Percentiles rank a stretch among this genome's conserved stretches.
Evolutionary conservation across 2,888 invertebrate species (phyloP).

Genomic region (Spilarctia lutea): DNA sequence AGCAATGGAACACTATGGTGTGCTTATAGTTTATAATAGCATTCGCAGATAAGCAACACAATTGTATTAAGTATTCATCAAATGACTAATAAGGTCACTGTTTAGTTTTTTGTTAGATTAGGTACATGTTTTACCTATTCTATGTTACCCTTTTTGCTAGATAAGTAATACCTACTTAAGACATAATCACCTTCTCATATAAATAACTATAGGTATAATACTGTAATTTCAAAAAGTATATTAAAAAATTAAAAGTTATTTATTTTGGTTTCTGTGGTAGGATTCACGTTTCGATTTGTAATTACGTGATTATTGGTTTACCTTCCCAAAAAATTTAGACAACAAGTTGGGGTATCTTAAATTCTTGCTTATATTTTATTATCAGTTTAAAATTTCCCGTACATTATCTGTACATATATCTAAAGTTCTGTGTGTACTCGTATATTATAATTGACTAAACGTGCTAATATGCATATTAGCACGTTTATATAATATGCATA

Average conservation of each 20-base stretch:
- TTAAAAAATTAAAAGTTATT: not conserved
- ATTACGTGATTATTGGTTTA: not conserved
- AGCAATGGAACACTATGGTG: slow-evolving; percentile 73
- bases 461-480: no score
- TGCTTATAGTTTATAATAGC: slow-evolving; percentile 70
- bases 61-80: slow-evolving; percentile 65
- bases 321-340: not conserved
- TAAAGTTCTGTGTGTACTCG: no score
- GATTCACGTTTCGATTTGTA: not conserved
- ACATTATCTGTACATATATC: no score
- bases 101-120: slow-evolving; percentile 37
- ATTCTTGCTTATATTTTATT: no score
- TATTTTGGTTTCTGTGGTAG: not conserved
- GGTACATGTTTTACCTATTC: not conserved
- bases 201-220: not conserved
- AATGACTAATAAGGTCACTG: slow-evolving; percentile 60
- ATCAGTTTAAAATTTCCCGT: no score
- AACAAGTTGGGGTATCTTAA: no score
- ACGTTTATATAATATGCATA: no score
- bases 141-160: not conserved
- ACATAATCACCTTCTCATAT: not conserved
- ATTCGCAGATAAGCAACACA: slow-evolving; percentile 73
- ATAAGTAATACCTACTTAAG: not conserved
- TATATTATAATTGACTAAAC: no score
- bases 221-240: not conserved